A percentile compares a stretch with the other conserved stretches of the same genome.
phyloP scores from a whole-genome alignment of 2,888 invertebrate species.

The Thymelicus acteon region DNA sequence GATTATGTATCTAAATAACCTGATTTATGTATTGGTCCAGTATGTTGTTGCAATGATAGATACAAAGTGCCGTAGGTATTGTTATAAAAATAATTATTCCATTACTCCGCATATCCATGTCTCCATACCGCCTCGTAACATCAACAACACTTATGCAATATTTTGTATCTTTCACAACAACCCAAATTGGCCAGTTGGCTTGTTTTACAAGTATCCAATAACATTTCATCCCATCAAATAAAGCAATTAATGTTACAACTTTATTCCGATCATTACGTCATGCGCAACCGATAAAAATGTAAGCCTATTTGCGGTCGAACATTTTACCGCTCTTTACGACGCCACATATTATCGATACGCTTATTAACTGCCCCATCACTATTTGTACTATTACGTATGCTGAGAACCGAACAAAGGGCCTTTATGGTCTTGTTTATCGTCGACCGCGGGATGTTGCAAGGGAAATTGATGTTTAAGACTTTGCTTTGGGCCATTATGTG shows the following conservation, averaged over 20 bases:
- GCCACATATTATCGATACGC: constrained; percentile 43
- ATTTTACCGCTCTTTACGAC: constrained; percentile 12
- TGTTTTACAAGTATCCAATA: not conserved
- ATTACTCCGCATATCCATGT: too few species aligned
- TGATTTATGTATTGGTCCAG: too few species aligned
- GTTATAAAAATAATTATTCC: too few species aligned
- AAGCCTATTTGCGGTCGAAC: constrained; percentile 4
- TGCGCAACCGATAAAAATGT: constrained; percentile 8
- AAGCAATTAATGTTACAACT: constrained; percentile 7
- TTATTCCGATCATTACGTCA: constrained; percentile 7
- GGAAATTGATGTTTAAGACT: constrained; percentile 52
- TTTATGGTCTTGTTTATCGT: constrained; percentile 67
- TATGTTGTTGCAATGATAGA: too few species aligned
- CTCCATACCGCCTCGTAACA: too few species aligned
- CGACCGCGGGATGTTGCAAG: constrained; percentile 56
- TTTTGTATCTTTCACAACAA: not conserved
- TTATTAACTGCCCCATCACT: constrained; percentile 50
- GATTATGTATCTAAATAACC: too few species aligned
- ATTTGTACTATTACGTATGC: constrained; percentile 56
- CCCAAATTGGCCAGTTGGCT: not conserved
- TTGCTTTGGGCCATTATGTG: constrained; percentile 30
- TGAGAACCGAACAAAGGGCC: constrained; percentile 60
- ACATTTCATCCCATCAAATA: constrained; percentile 1
- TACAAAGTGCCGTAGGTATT: too few species aligned
- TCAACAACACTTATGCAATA: too few species aligned